Evolutionary conservation across 2,888 invertebrate species (phyloP).

Genomic region (Lysandra coridon): DNA sequence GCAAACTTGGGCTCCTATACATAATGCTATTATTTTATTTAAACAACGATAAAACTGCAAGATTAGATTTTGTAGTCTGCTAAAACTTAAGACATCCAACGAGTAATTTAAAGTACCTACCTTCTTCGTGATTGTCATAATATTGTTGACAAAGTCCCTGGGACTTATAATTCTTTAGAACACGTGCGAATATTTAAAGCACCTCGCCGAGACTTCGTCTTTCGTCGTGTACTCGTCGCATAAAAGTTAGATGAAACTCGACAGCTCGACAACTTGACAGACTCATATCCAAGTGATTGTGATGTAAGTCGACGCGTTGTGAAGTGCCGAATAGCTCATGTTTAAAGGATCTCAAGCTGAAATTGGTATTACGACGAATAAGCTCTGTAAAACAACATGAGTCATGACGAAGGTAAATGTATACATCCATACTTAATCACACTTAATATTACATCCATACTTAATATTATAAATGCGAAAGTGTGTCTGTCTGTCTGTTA

Average conservation of each 20-base stretch:
- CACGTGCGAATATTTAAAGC: neutral
- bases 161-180: neutral
- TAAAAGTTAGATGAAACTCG: constrained; percentile 14
- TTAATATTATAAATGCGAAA: too few species aligned
- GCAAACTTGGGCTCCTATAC: too few species aligned
- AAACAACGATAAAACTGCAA: too few species aligned
- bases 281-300: constrained; percentile 7
- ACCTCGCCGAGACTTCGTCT: neutral
- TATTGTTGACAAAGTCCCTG: neutral
- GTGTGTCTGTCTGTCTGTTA: too few species aligned
- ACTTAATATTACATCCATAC: too few species aligned
- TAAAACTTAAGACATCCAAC: neutral
- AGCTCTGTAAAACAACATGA: neutral
- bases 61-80: too few species aligned
- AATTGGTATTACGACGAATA: neutral
- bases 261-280: neutral
- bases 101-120: neutral
- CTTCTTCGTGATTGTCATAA: neutral
- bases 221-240: neutral
- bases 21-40: too few species aligned
- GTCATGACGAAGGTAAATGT: too few species aligned
- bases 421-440: too few species aligned
- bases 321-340: neutral
- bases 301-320: constrained; percentile 2
- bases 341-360: neutral